These are phyloP conservation scores for Malthinus flaveolus DNA, from an alignment of 2,888 invertebrate genomes.

Conservation along the genomic window DNA sequence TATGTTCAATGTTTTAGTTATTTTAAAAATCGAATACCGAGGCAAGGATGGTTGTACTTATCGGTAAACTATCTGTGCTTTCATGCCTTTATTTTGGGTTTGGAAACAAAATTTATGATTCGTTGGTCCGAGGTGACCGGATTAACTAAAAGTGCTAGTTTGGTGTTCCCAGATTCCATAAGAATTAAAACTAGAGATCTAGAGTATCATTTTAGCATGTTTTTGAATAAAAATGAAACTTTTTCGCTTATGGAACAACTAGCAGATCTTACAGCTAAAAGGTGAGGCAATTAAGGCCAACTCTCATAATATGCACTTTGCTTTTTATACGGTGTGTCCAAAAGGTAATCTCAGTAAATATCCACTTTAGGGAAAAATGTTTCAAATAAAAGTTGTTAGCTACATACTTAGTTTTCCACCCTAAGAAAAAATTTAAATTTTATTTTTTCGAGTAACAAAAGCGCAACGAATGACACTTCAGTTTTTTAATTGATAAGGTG, in stretches of 20 bases:
- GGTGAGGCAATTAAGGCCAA: constrained; percentile 49
- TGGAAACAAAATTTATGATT: constrained; percentile 84
- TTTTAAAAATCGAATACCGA: constrained; percentile 88
- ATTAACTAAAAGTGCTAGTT: constrained; percentile 74
- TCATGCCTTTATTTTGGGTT: constrained; percentile 91
- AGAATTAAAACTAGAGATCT: constrained; percentile 83
- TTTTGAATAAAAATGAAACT: constrained; percentile 86
- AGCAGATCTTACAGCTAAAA: constrained; percentile 95
- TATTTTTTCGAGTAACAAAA: too few relatives aligned
- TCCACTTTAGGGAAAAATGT: too few relatives aligned
- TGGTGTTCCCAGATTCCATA: constrained; percentile 84
- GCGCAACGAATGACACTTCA: too few relatives aligned
- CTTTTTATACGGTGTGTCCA: too few relatives aligned
- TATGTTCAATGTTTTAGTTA: constrained; percentile 63
- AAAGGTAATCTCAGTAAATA: too few relatives aligned
- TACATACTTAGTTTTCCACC: too few relatives aligned
- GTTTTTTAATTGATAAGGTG: too few relatives aligned
- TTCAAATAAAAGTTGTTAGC: too few relatives aligned
- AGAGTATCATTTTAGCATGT: constrained; percentile 89
- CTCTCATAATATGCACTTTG: too few relatives aligned
- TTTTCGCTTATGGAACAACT: constrained; percentile 92
- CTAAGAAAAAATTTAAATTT: too few relatives aligned
- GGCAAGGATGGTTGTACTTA: constrained; percentile 98
- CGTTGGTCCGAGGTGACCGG: constrained; percentile 90
- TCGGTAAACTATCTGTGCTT: constrained; percentile 96